A percentile compares a stretch with the other conserved stretches of the same genome.
phyloP scores from a whole-genome alignment of 2,797 vertebrate species.

The Enteromius anoplus region DNA sequence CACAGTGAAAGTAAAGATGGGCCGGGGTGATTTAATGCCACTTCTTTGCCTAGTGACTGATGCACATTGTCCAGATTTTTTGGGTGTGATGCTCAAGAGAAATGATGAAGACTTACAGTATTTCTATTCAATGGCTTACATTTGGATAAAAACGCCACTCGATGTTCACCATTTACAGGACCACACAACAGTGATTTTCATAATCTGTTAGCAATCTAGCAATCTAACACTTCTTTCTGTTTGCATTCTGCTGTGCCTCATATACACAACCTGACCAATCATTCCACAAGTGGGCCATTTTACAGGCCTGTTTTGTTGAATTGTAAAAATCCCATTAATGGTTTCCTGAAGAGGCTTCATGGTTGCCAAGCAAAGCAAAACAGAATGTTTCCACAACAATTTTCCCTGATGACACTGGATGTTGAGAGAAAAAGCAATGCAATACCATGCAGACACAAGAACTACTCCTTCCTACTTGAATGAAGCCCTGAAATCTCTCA shows the following conservation, averaged over 20 bases:
- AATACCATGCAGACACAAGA: not conserved
- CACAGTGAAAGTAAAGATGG: constrained; percentile 29
- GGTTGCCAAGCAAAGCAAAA: constrained; percentile 10
- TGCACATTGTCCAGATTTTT: not conserved
- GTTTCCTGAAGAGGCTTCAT: constrained; percentile 13
- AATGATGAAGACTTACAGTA: not conserved
- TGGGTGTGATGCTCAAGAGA: not conserved
- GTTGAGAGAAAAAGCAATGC: constrained; percentile 7
- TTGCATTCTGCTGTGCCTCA: constrained; percentile 3
- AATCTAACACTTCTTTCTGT: not conserved
- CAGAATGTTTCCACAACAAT: not conserved
- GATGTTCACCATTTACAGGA: not conserved
- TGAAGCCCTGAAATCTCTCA: constrained; percentile 3
- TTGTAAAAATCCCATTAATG: constrained; percentile 29
- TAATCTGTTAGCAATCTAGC: not conserved
- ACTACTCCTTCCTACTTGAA: not conserved
- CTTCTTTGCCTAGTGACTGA: not conserved
- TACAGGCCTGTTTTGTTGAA: constrained; percentile 17
- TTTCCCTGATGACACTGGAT: not conserved
- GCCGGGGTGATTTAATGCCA: not conserved
- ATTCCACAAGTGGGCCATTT: constrained; percentile 21
- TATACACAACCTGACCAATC: not conserved
- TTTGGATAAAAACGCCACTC: not conserved
- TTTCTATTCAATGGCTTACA: not conserved
- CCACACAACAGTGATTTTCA: not conserved